Evolutionary conservation across 1,140 invertebrate species (phyloP), one percentile per base, ranked within the genome.

Genomic region (Pachyrhynchus sulphureomaculatus): DNA sequence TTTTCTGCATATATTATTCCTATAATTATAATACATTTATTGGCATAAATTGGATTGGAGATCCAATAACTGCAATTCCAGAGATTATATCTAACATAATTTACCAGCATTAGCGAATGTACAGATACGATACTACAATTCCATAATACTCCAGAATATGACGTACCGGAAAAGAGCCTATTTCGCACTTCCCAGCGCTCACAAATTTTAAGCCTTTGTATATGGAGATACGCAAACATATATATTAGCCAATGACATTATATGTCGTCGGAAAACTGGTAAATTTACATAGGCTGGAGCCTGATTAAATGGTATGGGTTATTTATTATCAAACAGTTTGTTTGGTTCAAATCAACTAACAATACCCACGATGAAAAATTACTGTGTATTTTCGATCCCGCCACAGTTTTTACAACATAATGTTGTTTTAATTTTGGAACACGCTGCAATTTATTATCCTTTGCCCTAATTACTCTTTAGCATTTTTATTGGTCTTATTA

Each of bases 261-360:
- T 56, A 55, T 47, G 41, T 62, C 34, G 41, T 47, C 44, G 51
- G 23, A 62, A 62, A 49, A 48, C 53, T 44, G 29, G 32, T 13
- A 26, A 17, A 60, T 64, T 64, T 64, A 48, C 49, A 60, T 53
- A 59, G 52, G 51, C 32, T 45, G 37, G 21, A 48, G 49, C 48
- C 26, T 64, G 57, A 60, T 64, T 64, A 60, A 60, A 64, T 64
- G 57, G 56, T 54, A 64, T 48, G 47, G 49, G 49, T 64, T 60
- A 56, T 60, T 64, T 64, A 60, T 60, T 60, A 23, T 34, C 51
- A 47, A 21, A 44, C 44, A 62, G 57, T 62, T 62, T 54, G 47
- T 62, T 39, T 39, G 24, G 37, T 29, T 20, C 37, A 21, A 41
- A 41, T 41, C 37, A 41, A 21, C 37, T 41, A 17, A 41, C 37